A percentile compares a stretch with the other conserved stretches of the same genome.
Evolutionary conservation across 2,888 invertebrate species (phyloP).

Genomic region (Ormyrus nitidulus): DNA sequence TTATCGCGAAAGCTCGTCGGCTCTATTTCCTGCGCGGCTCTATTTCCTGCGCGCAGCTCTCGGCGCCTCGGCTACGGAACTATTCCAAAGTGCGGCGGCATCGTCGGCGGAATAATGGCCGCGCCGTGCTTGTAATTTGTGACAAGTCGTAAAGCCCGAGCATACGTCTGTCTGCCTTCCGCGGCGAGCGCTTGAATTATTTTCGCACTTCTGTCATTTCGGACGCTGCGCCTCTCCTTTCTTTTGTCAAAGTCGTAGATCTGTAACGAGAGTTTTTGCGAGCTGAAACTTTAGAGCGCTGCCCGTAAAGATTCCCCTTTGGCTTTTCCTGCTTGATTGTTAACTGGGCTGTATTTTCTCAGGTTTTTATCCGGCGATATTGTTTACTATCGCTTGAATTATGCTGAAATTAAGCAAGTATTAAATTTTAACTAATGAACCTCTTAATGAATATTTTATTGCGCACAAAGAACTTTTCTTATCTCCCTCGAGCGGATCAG

Average conservation of each 20-base stretch:
- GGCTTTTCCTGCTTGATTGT: too few relatives aligned
- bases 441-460: constrained; percentile 21
- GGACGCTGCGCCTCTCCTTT: not conserved
- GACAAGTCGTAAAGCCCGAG: constrained; percentile 42
- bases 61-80: not conserved
- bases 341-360: too few relatives aligned
- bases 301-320: too few relatives aligned
- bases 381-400: not conserved
- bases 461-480: not conserved
- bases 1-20: not conserved
- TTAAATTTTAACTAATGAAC: constrained; percentile 27
- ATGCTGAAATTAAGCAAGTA: constrained; percentile 4
- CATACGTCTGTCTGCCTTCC: constrained; percentile 5
- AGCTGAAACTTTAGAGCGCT: too few relatives aligned
- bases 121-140: constrained; percentile 44
- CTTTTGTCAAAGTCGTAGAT: not conserved
- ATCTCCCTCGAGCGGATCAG: not conserved
- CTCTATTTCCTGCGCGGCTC: too few relatives aligned
- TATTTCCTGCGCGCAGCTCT: not conserved
- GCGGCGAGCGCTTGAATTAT: constrained; percentile 53
- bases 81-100: not conserved
- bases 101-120: constrained; percentile 10
- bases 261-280: too few relatives aligned
- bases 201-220: constrained; percentile 33
- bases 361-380: not conserved